Evolutionary conservation across 2,888 invertebrate genomes (phyloP), one percentile per base, ranked within the genome.

Genomic region (Cheilosia scutellata): DNA sequence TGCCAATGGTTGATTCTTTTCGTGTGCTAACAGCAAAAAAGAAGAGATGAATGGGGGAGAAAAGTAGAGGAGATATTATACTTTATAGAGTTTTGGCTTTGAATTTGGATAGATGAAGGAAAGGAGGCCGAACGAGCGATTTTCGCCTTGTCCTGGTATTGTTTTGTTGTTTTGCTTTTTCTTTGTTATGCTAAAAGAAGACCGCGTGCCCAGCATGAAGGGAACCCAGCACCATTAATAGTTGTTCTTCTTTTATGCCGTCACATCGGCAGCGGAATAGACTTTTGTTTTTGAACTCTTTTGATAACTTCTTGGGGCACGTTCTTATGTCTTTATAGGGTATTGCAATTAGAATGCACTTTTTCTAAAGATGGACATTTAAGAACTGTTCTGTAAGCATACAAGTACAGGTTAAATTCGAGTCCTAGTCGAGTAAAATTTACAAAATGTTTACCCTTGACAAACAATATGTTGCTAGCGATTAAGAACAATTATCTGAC

Each of bases 1-100:
- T 90, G 90, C 90, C 90, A 90, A 90, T 90, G 68, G 51, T 51
- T 72, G 65, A 53, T n/a, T 57, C 62, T 27, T 37, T 16, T 31
- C 7, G 20, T n/a, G 11, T 7, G 1, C 37, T 37, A 51, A 62
- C 16, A 33, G 29, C 20, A 13, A 6, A 5, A 57, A 16, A 5
- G 16, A 31, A 20, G 40, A 20, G 57, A 49, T 20, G 37, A 37
- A 53, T 6, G 51, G 62, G 68, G 62, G 31, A 62, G 65, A 58
- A 57, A 49, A 37, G 4, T 20, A 33, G 31, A 13, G 27, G 6
- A 65, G 57, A 49, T 47, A n/a, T n/a, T 6, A 49, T 47, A n/a
- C 20, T 6, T 47, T 20, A 11, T 37, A 7, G 37, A 37, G 37
- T 37, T 37, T 37, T 37, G 37, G 37, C 37, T 37, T 11, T 37